Conservation (phyloP, 2,113 vertebrate genomes). For the Hippocampus barbouri region DNA sequence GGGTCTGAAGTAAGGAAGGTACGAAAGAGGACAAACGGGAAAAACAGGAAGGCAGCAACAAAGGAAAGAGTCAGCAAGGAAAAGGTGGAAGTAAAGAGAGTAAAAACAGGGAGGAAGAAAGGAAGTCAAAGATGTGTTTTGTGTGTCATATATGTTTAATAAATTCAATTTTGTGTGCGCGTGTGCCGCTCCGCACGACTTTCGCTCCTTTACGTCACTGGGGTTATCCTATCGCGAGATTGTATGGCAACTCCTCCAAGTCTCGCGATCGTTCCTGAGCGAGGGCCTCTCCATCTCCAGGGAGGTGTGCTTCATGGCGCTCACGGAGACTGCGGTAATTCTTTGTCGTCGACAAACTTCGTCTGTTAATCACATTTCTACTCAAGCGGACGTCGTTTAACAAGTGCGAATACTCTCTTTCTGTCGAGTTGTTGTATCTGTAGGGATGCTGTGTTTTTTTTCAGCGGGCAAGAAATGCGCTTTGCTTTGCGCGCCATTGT, state of each 20-base stretch:
- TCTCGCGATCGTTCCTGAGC: conserved; percentile 53
- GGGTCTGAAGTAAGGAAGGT: no score
- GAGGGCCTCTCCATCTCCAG: conserved; percentile 47
- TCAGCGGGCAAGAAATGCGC: background rate
- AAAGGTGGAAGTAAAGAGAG: no score
- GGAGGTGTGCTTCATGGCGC: conserved; percentile 76
- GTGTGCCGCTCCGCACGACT: background rate
- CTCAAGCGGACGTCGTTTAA: background rate
- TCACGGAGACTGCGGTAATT: conserved; percentile 75
- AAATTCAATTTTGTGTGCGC: no score
- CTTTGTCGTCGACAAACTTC: conserved; percentile 31
- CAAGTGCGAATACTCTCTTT: background rate
- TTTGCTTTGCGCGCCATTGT: conserved; percentile 29
- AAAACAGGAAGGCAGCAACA: no score
- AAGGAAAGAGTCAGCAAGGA: no score
- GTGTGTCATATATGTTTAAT: no score
- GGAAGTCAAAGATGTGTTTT: no score
- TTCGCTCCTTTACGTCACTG: background rate
- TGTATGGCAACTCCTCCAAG: background rate
- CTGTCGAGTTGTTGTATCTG: background rate
- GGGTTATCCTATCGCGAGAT: conserved; percentile 8
- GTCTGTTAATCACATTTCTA: background rate
- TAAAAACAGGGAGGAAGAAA: no score
- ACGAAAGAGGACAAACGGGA: no score
- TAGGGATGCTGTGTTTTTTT: background rate